A percentile compares a stretch with the other conserved stretches of the same genome.
These are phyloP conservation scores for Loriculus beryllinus DNA, from an alignment of 2,797 vertebrate species.

Conservation along the genomic window DNA sequence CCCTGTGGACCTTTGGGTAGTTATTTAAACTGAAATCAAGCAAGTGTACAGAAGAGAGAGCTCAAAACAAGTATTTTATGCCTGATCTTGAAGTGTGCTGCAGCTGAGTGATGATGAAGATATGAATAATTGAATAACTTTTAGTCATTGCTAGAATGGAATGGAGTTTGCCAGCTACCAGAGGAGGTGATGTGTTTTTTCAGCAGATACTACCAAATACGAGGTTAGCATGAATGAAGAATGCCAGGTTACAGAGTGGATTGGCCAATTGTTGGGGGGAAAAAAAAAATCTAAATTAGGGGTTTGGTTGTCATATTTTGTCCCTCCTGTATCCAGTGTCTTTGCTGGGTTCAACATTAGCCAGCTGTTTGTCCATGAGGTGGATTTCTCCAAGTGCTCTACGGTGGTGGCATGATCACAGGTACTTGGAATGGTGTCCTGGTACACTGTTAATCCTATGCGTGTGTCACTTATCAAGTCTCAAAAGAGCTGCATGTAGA, in stretches of 20 bases:
- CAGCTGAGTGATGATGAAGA: conserved; percentile 1
- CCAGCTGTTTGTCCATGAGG: neutral
- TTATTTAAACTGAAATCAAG: conserved; percentile 6
- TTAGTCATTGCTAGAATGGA: conserved; percentile 2
- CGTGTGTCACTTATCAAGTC: neutral
- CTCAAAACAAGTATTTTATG: neutral
- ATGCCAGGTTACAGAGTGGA: neutral
- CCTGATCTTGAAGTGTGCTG: conserved; percentile 19
- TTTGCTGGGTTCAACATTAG: neutral
- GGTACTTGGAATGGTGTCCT: neutral
- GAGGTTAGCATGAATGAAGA: conserved; percentile 1
- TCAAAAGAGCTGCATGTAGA: neutral
- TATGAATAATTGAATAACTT: conserved; percentile 52
- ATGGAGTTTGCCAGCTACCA: conserved; percentile 26
- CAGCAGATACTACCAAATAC: conserved; percentile 38
- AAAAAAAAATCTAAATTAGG: neutral
- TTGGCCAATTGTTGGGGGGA: neutral
- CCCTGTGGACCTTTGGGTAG: neutral
- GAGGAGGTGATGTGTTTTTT: conserved; percentile 49
- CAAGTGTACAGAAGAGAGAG: neutral
- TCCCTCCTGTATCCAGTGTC: neutral
- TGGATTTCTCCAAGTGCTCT: neutral
- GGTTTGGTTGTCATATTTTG: neutral
- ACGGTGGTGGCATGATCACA: neutral
- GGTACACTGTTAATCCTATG: neutral